phyloP scores from a whole-genome alignment of 2,797 vertebrate species.

The Rachycentron canadum region DNA sequence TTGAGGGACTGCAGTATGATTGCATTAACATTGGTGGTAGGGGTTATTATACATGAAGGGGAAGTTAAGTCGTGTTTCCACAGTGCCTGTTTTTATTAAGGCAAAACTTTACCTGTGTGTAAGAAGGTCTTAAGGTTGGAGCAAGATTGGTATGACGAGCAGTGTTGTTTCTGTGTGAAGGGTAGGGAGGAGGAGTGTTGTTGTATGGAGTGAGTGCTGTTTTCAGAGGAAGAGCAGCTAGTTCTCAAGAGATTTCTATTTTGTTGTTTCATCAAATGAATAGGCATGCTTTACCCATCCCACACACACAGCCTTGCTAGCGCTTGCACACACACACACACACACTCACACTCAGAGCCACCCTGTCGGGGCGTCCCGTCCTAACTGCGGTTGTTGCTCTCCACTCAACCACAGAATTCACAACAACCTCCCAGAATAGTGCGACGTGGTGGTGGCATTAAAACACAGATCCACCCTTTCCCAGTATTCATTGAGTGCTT shows the following conservation, averaged over 20 bases:
- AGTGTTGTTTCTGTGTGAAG: slow-evolving; percentile 40
- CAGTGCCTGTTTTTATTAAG: slow-evolving; percentile 26
- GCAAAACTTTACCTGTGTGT: slow-evolving; percentile 10
- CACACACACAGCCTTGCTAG: slow-evolving; percentile 49
- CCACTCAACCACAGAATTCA: slow-evolving; percentile 80
- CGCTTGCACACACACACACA: slow-evolving; percentile 23
- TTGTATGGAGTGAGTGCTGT: slow-evolving; percentile 57
- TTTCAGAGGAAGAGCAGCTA: slow-evolving; percentile 64
- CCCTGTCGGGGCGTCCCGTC: slow-evolving; percentile 72
- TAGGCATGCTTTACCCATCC: slow-evolving; percentile 71
- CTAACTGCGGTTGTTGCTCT: slow-evolving; percentile 76
- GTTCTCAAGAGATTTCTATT: slow-evolving; percentile 77
- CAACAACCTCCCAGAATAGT: slow-evolving; percentile 84
- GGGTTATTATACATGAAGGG: slow-evolving; percentile 43
- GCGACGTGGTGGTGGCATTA: slow-evolving; percentile 69
- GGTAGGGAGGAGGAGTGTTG: slow-evolving; percentile 42
- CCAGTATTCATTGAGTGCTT: slow-evolving; percentile 71
- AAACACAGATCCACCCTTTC: slow-evolving; percentile 79
- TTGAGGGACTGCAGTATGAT: slow-evolving; percentile 34
- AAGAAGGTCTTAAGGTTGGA: slow-evolving; percentile 10
- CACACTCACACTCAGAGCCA: slow-evolving; percentile 67
- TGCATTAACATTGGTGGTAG: slow-evolving; percentile 43
- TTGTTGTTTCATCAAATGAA: slow-evolving; percentile 78
- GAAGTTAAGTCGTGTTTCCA: slow-evolving; percentile 10
- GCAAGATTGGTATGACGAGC: slow-evolving; percentile 27